Conservation (phyloP, 2,113 vertebrate species). For the Martes martes region DNA sequence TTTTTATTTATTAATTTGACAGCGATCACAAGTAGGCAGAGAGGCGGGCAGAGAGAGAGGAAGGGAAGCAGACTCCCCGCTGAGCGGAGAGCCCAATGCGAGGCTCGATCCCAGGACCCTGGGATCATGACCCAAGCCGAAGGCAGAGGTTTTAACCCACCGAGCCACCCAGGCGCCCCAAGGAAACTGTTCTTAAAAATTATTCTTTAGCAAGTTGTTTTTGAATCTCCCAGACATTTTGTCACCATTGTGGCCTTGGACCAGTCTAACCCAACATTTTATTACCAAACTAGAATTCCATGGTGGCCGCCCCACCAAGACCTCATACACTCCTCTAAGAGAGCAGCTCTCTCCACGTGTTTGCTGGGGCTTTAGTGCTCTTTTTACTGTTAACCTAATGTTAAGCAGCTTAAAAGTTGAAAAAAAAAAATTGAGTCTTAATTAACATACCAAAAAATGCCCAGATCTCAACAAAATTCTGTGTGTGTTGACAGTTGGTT, state of each 20-base stretch:
- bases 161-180: too few relatives aligned
- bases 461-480: neutral
- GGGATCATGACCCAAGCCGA: too few relatives aligned
- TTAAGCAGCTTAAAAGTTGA: neutral
- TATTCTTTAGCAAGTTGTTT: neutral
- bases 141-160: too few relatives aligned
- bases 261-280: neutral
- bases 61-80: too few relatives aligned
- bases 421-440: neutral
- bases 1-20: too few relatives aligned
- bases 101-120: too few relatives aligned
- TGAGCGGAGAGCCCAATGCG: too few relatives aligned
- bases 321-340: neutral
- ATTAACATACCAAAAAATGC: neutral
- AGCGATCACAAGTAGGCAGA: too few relatives aligned
- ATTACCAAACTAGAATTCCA: neutral
- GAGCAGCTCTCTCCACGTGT: neutral
- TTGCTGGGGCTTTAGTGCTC: neutral
- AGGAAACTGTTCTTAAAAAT: neutral
- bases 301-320: neutral
- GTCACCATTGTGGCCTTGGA: neutral
- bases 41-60: too few relatives aligned
- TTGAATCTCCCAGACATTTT: neutral
- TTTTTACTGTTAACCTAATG: neutral
- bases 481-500: neutral